Evolutionary conservation across 1,140 invertebrate species (phyloP).

Genomic region (Magallana ariakensis): DNA sequence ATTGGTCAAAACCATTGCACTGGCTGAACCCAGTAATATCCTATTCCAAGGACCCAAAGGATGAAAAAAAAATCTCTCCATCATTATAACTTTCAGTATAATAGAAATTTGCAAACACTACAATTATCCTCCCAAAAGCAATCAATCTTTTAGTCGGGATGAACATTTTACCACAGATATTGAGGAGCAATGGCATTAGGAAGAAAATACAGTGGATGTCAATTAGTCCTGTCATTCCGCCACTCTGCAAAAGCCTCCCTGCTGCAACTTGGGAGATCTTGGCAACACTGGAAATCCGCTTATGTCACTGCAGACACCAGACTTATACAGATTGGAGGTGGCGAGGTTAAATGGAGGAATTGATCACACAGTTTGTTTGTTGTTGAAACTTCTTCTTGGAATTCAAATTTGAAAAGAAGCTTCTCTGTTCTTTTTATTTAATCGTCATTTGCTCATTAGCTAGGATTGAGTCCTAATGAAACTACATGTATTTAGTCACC

Average conservation of each 20-base stretch:
- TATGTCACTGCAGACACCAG: conserved; percentile 12
- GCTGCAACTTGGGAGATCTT: conserved; percentile 29
- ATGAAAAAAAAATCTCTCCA: not conserved
- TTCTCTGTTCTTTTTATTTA: not conserved
- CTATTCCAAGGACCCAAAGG: not conserved
- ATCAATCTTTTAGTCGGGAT: conserved; percentile 10
- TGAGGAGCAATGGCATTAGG: not conserved
- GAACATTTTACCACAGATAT: conserved; percentile 10
- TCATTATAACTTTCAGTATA: not conserved
- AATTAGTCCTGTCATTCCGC: conserved; percentile 6
- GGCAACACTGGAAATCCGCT: not conserved
- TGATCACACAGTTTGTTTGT: not conserved
- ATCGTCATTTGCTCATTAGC: too few relatives aligned
- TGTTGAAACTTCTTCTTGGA: not conserved
- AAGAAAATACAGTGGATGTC: not conserved
- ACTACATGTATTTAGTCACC: too few relatives aligned
- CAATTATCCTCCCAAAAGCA: conserved; percentile 32
- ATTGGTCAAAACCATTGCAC: not conserved
- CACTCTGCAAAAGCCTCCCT: not conserved
- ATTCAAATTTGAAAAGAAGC: not conserved
- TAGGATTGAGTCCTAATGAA: too few relatives aligned
- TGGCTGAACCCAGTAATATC: not conserved
- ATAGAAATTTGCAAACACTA: conserved; percentile 12
- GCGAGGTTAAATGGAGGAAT: not conserved
- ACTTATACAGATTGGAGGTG: conserved; percentile 5